Base-by-base conservation (phyloP, 2,888 invertebrate genomes). In the Hybos culiciformis region DNA sequence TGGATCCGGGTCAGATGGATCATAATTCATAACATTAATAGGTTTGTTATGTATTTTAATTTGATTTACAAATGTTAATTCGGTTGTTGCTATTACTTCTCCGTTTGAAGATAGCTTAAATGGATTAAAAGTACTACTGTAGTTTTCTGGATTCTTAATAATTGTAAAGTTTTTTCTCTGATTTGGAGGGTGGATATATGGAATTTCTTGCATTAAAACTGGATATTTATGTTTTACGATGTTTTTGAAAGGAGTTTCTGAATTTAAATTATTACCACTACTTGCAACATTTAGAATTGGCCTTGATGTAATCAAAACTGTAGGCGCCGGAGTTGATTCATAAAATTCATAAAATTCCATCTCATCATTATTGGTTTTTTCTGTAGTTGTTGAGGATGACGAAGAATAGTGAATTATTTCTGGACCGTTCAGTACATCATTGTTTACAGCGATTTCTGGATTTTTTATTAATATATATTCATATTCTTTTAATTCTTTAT, bases 1-100 rank as follows among this genome's bases (percentile, higher is more conserved):
- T 6, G 50, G 48, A 39, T 50, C 50, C 9, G 50, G 50, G 43
- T 50, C 48, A 14, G 47, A 31, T 3, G 50, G 50, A 41, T 50
- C 50, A 20, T 36, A 21, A 18, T 17, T 18, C 19, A 19, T 9
- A 20, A 6, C 14, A n/a, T 4, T 4, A 5, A 19, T 24, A 5
- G 41, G 32, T 38, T 46, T 46, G 6, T 19, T 33, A 24, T 21
- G 21, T 21, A 32, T 42, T 15, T 37, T 36, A 41, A 41, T 43
- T 6, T 32, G 18, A 42, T 20, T 31, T 5, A n/a, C 14, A 9
- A 37, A 3, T 20, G n/a, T 9, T 14, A 8, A 37, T 14, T 26
- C 15, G 3, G 8, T 29, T 9, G 29, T 5, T 26, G 41, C 11
- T 19, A 34, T n/a, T n/a, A n/a, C n/a, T n/a, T 40, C 14, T 21